Conservation (phyloP, 2,113 vertebrate genomes). For the Pyrgilauda ruficollis region DNA sequence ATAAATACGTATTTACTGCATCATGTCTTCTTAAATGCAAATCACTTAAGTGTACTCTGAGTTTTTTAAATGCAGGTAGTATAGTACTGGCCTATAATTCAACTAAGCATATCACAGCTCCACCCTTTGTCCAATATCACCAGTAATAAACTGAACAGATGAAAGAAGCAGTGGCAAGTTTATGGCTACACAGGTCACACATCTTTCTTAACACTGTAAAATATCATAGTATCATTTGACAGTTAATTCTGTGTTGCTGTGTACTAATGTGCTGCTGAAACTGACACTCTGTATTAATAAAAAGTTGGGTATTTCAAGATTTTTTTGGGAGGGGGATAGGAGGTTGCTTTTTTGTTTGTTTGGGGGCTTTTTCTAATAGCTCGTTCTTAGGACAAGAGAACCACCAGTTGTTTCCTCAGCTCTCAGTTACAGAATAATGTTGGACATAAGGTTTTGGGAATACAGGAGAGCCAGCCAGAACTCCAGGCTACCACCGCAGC, state of each 20-base stretch:
- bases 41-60: background rate
- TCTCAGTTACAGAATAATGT: slow-evolving; percentile 19
- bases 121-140: background rate
- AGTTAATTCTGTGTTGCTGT: background rate
- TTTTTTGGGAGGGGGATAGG: background rate
- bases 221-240: fast-evolving
- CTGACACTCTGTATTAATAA: background rate
- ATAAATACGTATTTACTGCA: background rate
- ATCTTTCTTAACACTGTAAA: background rate
- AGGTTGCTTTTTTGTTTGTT: background rate
- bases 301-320: background rate
- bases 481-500: slow-evolving; percentile 26
- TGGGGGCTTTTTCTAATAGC: background rate
- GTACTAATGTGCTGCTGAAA: background rate
- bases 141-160: background rate
- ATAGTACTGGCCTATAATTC: background rate
- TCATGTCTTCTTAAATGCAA: background rate
- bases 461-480: slow-evolving; percentile 42
- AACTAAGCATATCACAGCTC: background rate
- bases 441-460: slow-evolving; percentile 44
- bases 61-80: background rate
- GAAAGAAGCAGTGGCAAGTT: background rate
- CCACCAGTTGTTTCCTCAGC: background rate
- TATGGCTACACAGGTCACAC: background rate
- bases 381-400: background rate